Evolutionary conservation across 2,797 vertebrate genomes (phyloP).

Genomic region (Alosa sapidissima): DNA sequence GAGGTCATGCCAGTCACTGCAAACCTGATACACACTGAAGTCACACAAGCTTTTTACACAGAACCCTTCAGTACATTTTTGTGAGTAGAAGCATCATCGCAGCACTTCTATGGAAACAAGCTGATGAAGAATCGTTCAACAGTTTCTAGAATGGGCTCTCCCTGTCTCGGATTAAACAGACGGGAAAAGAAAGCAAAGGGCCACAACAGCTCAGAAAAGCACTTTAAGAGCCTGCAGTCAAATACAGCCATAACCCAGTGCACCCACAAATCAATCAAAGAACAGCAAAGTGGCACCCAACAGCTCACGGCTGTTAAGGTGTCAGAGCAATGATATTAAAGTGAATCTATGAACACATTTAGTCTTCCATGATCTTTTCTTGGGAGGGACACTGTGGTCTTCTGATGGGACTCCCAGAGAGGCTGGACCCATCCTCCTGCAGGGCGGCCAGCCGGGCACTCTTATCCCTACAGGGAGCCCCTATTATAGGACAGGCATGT

Average conservation of each 20-base stretch:
- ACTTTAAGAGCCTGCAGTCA: neutral
- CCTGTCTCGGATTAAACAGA: neutral
- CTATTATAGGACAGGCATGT: conserved; percentile 17
- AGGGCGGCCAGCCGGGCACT: neutral
- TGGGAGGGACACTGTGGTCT: neutral
- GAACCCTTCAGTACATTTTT: neutral
- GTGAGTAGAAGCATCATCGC: neutral
- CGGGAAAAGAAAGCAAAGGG: neutral
- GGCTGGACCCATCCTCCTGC: neutral
- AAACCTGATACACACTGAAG: neutral
- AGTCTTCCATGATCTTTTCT: neutral
- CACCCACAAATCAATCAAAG: neutral
- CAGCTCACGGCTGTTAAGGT: neutral
- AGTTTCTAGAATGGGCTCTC: neutral
- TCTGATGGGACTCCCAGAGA: neutral
- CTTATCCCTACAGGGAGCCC: conserved; percentile 13
- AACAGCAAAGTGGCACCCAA: neutral
- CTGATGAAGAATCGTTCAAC: neutral
- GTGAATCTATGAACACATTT: neutral
- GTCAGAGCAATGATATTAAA: neutral
- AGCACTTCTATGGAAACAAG: neutral
- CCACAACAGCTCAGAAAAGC: neutral
- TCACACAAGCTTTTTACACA: neutral
- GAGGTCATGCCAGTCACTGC: neutral
- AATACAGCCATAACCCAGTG: neutral